Base-by-base conservation (phyloP, 2,113 vertebrate genomes). In the Pipra filicauda region DNA sequence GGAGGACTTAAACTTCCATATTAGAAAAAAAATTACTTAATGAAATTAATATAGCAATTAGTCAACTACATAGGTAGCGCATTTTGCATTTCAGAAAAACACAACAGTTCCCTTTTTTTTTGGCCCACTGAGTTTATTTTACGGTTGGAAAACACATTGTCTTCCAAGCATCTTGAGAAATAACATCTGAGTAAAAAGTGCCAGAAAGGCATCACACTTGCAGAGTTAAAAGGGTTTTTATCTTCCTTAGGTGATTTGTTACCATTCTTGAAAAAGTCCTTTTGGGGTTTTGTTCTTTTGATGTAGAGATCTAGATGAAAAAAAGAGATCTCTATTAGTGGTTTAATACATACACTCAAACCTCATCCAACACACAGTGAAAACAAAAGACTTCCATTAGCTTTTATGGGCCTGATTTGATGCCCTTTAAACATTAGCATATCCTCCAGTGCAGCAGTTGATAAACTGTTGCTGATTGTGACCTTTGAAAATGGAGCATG, bases 341-440 rank as follows among this genome's bases (percentile, higher is more conserved):
- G 37, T 79, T 91, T 82, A 87, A 67, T 83, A 94, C 58, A 55
- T 71, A 83, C 24, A 24, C n/a, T 95, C 26, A 61, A 85, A 51
- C 39, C 35, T 85, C 39, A 91, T 80, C 37, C 59, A 75, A 57
- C 65, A 69, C 14, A 52, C 14, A n/a, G 20, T 58, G 62, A 83
- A 87, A 82, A 59, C 19, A 70, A 71, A 94, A 72, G 26, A 30
- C 44, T 93, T 91, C n/a, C 74, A 79, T 88, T 93, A 87, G 48
- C 52, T 96, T 90, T 93, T 64, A 91, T 58, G 46, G 33, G 31
- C 15, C 48, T 85, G 64, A 82, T 66, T 57, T 75, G 67, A 65
- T 39, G 39, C 21, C 44, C 59, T 82, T 85, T 49, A 82, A 75
- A 69, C 24, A 84, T 81, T 30, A 82, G 46, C 41, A 57, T 79